Conservation (phyloP, 1,140 invertebrate genomes). For the Drosophila micromelanica region DNA sequence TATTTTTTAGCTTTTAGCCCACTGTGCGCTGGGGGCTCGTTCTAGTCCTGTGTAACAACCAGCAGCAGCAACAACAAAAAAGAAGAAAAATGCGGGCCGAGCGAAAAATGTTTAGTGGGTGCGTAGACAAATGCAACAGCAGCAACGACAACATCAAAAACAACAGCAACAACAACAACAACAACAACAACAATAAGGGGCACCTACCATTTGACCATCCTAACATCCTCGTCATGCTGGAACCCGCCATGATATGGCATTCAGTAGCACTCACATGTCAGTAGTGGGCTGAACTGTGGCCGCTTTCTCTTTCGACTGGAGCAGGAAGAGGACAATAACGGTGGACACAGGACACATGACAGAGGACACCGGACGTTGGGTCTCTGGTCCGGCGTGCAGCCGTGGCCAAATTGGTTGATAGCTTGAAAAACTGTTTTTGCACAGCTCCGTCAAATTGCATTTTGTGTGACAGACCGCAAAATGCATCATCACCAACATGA, state of each 20-base stretch:
- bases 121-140: slow-evolving; percentile 55
- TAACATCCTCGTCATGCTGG: slow-evolving; percentile 35
- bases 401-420: slow-evolving; percentile 84
- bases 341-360: background rate
- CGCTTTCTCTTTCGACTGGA: slow-evolving; percentile 2
- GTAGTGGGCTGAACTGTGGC: slow-evolving; percentile 28
- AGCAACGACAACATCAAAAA: slow-evolving; percentile 23
- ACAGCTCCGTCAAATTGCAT: slow-evolving; percentile 83
- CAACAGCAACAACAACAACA: slow-evolving; percentile 3
- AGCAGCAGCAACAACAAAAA: slow-evolving; percentile 13
- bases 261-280: slow-evolving; percentile 65
- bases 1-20: background rate
- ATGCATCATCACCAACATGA: slow-evolving; percentile 84
- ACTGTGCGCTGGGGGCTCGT: slow-evolving; percentile 21
- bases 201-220: slow-evolving; percentile 33
- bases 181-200: slow-evolving; percentile 11
- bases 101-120: slow-evolving; percentile 49
- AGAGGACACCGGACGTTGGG: slow-evolving; percentile 35
- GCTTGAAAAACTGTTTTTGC: slow-evolving; percentile 84
- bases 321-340: slow-evolving; percentile 27
- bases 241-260: slow-evolving; percentile 64
- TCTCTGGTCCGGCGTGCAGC: slow-evolving; percentile 61
- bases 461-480: slow-evolving; percentile 84
- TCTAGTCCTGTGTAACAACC: background rate
- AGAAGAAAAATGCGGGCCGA: slow-evolving; percentile 26